These are phyloP conservation scores for Eriocheir sinensis DNA, from an alignment of 1,140 invertebrate species.

Conservation along the genomic window DNA sequence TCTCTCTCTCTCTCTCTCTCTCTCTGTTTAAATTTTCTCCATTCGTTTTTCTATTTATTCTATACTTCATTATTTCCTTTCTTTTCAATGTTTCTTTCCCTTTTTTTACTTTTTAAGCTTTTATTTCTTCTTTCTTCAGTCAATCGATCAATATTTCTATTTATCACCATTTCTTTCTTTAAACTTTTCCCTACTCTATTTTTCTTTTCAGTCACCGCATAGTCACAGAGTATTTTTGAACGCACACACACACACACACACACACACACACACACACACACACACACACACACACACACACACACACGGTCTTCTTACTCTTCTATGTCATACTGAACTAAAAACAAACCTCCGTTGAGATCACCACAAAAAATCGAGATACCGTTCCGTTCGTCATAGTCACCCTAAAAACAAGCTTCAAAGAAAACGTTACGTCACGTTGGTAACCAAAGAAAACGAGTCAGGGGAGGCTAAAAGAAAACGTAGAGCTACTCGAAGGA, in stretches of 20 bases:
- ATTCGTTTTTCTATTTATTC: neutral
- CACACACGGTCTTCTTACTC: too few relatives aligned
- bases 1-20: conserved; percentile 56
- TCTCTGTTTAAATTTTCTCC: neutral
- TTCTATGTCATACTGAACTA: too few relatives aligned
- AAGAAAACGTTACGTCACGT: too few relatives aligned
- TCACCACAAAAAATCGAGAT: too few relatives aligned
- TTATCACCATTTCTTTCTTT: neutral
- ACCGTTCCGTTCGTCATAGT: too few relatives aligned
- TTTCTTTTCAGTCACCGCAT: neutral
- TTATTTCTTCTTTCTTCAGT: neutral
- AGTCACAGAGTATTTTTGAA: neutral
- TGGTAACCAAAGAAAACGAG: too few relatives aligned
- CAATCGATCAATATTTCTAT: too few relatives aligned
- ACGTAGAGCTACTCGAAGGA: too few relatives aligned
- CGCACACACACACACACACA: conserved; percentile 13
- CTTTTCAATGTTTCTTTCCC: neutral
- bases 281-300: neutral
- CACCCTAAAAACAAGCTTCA: too few relatives aligned
- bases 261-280: conserved; percentile 22
- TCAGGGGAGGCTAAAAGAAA: too few relatives aligned
- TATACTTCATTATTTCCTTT: neutral
- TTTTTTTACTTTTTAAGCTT: too few relatives aligned
- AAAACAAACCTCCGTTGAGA: too few relatives aligned
- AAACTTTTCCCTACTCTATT: neutral